These are phyloP conservation scores for Gymnorhina tibicen DNA, from an alignment of 2,113 vertebrate species.

Conservation along the genomic window DNA sequence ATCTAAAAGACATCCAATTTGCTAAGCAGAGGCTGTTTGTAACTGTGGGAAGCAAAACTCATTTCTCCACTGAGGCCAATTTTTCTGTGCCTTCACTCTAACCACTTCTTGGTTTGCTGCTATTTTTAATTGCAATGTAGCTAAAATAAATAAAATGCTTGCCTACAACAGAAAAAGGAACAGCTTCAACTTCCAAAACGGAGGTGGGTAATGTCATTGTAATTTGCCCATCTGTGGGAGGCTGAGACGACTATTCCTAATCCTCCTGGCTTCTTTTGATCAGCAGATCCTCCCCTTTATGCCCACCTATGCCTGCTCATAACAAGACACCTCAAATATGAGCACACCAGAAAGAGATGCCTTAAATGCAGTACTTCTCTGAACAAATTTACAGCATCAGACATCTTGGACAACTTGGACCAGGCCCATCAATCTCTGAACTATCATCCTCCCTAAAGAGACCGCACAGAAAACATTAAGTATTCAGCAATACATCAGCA, in stretches of 20 bases:
- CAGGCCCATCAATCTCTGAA: background rate
- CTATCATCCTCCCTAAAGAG: background rate
- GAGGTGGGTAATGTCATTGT: background rate
- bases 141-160: constrained; percentile 21
- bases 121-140: constrained; percentile 27
- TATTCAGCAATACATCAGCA: background rate
- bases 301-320: background rate
- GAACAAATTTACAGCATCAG: background rate
- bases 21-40: background rate
- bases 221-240: background rate
- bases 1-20: background rate
- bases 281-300: background rate
- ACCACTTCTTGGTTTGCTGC: constrained; percentile 15
- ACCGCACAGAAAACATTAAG: background rate
- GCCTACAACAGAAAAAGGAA: background rate
- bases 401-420: background rate
- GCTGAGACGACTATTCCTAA: background rate
- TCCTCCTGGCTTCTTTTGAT: background rate
- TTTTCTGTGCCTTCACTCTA: background rate
- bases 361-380: background rate
- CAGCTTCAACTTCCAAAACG: background rate
- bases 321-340: background rate
- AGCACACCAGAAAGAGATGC: background rate
- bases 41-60: constrained; percentile 22
- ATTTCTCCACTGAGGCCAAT: background rate